A percentile compares a stretch with the other conserved stretches of the same genome.
phyloP scores from a whole-genome alignment of 2,113 vertebrate genomes.

The Cheilinus undulatus region DNA sequence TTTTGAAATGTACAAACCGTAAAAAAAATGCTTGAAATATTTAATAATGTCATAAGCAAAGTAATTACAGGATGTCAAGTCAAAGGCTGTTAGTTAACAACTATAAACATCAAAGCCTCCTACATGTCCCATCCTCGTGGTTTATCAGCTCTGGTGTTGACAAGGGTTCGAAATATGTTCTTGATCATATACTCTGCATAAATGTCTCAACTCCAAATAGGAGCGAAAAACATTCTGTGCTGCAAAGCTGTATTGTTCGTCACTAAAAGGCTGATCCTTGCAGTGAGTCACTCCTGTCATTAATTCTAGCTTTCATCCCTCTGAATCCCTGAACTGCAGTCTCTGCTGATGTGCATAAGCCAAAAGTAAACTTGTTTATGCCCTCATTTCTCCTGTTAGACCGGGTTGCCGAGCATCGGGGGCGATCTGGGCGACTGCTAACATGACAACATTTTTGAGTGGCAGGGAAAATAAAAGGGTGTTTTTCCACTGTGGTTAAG shows the following conservation, averaged over 20 bases:
- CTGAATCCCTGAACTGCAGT: conserved; percentile 27
- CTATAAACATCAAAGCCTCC: conserved; percentile 1
- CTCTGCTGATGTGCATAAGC: conserved; percentile 16
- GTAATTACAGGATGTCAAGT: neutral
- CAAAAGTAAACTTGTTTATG: conserved; percentile 57
- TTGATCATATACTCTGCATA: conserved; percentile 5
- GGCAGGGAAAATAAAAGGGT: conserved; percentile 38
- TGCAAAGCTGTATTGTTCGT: conserved; percentile 12
- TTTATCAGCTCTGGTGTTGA: neutral
- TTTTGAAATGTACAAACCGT: conserved; percentile 8
- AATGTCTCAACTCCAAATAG: neutral
- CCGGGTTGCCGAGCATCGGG: conserved; percentile 38
- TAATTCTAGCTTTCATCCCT: conserved; percentile 17
- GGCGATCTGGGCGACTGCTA: conserved; percentile 30
- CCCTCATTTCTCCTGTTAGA: conserved; percentile 41
- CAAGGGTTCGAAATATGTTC: conserved; percentile 7
- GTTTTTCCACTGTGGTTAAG: neutral
- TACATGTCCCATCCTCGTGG: neutral
- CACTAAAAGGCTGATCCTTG: neutral
- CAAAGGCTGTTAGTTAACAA: neutral
- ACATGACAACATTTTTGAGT: conserved; percentile 48
- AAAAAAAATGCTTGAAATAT: neutral
- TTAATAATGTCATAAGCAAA: neutral
- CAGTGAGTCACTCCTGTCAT: neutral
- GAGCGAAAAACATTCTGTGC: conserved; percentile 2